Conservation (phyloP, 2,113 vertebrate genomes). For the Saccopteryx leptura region DNA sequence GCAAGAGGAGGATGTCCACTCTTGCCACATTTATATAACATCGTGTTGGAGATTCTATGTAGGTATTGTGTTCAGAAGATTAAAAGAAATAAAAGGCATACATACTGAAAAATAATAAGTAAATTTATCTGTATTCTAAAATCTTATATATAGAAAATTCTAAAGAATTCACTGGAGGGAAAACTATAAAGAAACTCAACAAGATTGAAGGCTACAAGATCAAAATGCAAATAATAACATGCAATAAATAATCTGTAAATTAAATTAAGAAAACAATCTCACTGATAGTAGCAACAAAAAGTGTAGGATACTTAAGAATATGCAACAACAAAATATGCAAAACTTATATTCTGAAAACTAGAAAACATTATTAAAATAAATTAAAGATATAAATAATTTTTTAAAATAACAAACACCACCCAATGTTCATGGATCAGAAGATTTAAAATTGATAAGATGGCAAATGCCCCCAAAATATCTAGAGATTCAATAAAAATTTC, state of each 20-base stretch:
- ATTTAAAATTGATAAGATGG: neutral
- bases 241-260: conserved; percentile 3
- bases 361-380: neutral
- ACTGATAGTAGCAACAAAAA: neutral
- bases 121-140: conserved; percentile 47
- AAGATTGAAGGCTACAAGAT: neutral
- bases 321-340: neutral
- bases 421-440: neutral
- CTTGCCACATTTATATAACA: neutral
- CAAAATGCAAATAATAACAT: conserved; percentile 14
- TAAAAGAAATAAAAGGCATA: conserved; percentile 15
- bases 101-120: neutral
- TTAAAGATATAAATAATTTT: conserved; percentile 7
- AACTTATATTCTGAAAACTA: neutral
- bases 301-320: neutral
- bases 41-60: neutral
- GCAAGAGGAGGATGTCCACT: neutral
- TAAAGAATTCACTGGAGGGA: neutral
- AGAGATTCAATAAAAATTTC: neutral
- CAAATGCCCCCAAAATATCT: neutral
- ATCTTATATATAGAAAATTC: neutral
- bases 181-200: neutral
- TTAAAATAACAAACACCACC: neutral
- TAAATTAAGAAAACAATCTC: neutral
- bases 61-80: neutral